Conservation (phyloP, 2,888 invertebrate genomes). For the Ceriagrion tenellum region DNA sequence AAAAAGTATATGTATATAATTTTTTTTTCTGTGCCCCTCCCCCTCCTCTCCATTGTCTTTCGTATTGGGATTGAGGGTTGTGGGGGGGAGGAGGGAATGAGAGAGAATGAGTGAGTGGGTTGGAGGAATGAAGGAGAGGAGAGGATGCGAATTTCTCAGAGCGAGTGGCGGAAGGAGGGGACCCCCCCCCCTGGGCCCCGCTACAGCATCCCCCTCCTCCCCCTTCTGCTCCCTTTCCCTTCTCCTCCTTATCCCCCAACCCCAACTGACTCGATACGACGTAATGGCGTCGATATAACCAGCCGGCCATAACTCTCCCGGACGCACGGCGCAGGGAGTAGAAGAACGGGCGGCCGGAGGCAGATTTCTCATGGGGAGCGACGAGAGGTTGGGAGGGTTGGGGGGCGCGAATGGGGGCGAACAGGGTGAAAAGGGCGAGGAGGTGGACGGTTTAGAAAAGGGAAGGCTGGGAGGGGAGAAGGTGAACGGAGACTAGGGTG, state of each 20-base stretch:
- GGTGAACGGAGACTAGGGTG: neutral
- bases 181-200: too few relatives aligned
- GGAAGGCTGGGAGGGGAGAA: too few relatives aligned
- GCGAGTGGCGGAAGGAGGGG: too few relatives aligned
- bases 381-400: neutral
- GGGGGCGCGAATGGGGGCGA: neutral
- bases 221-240: too few relatives aligned
- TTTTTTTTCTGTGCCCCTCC: too few relatives aligned
- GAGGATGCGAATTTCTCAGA: too few relatives aligned
- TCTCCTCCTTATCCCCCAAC: neutral
- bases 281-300: constrained; percentile 62
- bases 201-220: too few relatives aligned
- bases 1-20: too few relatives aligned
- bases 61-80: neutral
- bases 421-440: too few relatives aligned
- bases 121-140: neutral
- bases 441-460: too few relatives aligned
- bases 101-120: neutral
- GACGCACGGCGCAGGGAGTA: constrained; percentile 51
- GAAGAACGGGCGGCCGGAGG: neutral
- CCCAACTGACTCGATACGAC: constrained; percentile 41
- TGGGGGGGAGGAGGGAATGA: neutral
- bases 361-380: neutral
- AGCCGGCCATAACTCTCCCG: constrained; percentile 54
- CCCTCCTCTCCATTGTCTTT: too few relatives aligned